Percentiles rank a stretch among this genome's conserved stretches.
Evolutionary conservation across 2,113 vertebrate species (phyloP).

Genomic region (Cisticola juncidis): DNA sequence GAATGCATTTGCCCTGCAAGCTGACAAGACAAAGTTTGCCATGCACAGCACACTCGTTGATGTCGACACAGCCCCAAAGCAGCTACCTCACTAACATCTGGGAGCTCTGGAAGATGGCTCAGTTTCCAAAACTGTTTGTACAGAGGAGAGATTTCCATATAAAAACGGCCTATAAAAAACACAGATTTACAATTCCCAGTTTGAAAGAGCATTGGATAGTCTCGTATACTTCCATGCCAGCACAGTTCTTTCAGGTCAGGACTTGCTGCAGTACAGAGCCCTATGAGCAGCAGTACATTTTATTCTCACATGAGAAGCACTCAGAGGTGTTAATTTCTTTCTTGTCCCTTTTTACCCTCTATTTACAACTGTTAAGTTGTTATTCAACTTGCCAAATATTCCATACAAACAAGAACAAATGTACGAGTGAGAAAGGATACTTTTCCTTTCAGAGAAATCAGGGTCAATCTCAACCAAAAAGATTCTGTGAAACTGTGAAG

Average conservation of each 20-base stretch:
- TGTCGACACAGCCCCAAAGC: not conserved
- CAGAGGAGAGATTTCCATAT: not conserved
- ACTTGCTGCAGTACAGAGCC: not conserved
- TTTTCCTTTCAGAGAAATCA: not conserved
- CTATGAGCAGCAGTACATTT: not conserved
- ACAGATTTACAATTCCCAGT: not conserved
- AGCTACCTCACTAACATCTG: not conserved
- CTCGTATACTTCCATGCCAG: not conserved
- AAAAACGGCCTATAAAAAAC: not conserved
- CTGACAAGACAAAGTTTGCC: not conserved
- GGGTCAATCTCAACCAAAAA: not conserved
- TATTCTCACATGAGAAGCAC: not conserved
- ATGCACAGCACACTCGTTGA: fast-evolving
- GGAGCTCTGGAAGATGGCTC: not conserved
- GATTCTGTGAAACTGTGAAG: not conserved
- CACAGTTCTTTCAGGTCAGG: not conserved
- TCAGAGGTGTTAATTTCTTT: not conserved
- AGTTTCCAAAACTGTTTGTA: not conserved
- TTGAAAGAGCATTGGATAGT: not conserved
- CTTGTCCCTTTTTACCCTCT: not conserved
- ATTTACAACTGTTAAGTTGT: not conserved
- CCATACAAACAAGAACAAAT: not conserved
- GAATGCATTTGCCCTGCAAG: not conserved
- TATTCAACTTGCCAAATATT: not conserved
- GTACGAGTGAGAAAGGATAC: not conserved